phyloP scores from a whole-genome alignment of 2,797 vertebrate genomes.

The Diceros bicornis region DNA sequence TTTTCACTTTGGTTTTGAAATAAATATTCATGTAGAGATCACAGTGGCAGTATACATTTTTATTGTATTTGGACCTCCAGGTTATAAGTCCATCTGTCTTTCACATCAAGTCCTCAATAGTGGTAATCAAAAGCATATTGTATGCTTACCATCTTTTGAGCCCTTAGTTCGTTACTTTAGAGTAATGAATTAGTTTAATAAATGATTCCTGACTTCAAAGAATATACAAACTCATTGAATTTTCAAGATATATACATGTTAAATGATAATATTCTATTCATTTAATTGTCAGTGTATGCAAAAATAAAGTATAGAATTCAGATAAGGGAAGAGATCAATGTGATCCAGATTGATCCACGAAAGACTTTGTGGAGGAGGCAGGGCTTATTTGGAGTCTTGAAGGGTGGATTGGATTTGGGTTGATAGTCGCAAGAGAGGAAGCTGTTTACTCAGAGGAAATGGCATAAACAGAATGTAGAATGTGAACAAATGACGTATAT shows the following conservation, averaged over 20 bases:
- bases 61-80: neutral
- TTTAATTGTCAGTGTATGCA: neutral
- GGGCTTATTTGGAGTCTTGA: neutral
- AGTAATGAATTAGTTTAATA: neutral
- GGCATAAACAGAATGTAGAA: neutral
- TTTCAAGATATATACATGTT: neutral
- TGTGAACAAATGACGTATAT: neutral
- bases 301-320: constrained; percentile 41
- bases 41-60: neutral
- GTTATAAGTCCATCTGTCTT: constrained; percentile 31
- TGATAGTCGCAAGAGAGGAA: neutral
- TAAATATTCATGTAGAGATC: constrained; percentile 15
- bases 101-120: neutral
- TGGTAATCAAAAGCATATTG: neutral
- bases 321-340: neutral
- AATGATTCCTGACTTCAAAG: neutral
- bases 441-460: neutral
- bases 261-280: neutral
- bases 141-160: neutral
- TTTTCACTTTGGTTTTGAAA: constrained; percentile 45
- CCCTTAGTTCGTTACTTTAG: constrained; percentile 26
- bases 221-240: neutral
- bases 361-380: neutral
- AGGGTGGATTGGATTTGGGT: neutral
- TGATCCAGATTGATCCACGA: neutral